phyloP scores from a whole-genome alignment of 2,113 vertebrate genomes.

The Apodemus sylvaticus region DNA sequence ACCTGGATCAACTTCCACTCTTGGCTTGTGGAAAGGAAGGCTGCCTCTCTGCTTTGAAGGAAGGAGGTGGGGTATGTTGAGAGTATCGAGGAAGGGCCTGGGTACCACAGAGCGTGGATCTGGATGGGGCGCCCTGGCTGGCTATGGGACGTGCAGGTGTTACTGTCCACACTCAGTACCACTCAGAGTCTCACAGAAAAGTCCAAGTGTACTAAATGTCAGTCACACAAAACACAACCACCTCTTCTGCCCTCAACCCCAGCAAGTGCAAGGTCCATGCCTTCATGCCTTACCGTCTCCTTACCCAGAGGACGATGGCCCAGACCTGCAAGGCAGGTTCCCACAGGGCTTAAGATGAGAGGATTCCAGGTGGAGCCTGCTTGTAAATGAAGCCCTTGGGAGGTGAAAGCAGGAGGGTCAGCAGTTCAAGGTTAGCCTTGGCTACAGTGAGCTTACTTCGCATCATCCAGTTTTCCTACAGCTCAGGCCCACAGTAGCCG shows the following conservation, averaged over 20 bases:
- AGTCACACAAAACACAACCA: background rate
- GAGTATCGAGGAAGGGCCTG: background rate
- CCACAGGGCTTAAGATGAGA: background rate
- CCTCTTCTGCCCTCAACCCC: too few relatives aligned
- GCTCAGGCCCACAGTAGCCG: background rate
- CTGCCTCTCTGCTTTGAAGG: conserved; percentile 2
- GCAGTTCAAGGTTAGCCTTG: background rate
- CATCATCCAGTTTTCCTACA: background rate
- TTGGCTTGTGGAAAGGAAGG: background rate
- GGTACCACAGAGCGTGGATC: background rate
- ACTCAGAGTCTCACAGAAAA: background rate
- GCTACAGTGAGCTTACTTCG: background rate
- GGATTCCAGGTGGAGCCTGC: background rate
- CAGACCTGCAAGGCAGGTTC: background rate
- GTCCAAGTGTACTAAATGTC: background rate
- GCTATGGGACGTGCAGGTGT: background rate
- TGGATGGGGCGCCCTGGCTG: background rate
- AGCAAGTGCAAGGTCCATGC: background rate
- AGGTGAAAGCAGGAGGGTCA: background rate
- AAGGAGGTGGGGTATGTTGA: background rate
- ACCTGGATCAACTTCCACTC: background rate
- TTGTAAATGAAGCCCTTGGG: background rate
- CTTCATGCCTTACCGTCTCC: background rate
- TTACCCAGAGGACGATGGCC: background rate
- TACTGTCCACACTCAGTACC: background rate